Percentiles rank a stretch among this genome's conserved stretches.
phyloP scores from a whole-genome alignment of 2,888 invertebrate genomes.

The Linyphia triangularis region DNA sequence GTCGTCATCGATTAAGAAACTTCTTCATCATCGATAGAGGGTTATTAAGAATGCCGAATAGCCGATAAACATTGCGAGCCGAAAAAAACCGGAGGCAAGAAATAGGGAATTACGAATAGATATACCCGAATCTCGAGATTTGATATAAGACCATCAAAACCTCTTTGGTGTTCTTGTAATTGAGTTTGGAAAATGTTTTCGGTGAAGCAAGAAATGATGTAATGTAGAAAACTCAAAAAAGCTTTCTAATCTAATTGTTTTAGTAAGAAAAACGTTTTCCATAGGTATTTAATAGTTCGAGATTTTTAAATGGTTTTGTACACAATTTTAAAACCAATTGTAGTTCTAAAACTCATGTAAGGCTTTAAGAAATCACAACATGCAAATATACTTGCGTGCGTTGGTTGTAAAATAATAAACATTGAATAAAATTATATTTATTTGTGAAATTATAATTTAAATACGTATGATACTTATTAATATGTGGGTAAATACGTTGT shows the following conservation, averaged over 20 bases:
- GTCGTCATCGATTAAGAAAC: slow-evolving; percentile 56
- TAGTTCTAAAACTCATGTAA: neutral
- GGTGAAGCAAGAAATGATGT: neutral
- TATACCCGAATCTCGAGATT: slow-evolving; percentile 20
- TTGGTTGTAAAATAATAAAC: too few relatives aligned
- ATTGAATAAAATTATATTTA: neutral
- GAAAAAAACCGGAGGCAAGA: slow-evolving; percentile 4
- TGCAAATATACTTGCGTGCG: too few relatives aligned
- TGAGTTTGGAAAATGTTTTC: slow-evolving; percentile 16
- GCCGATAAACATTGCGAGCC: slow-evolving; percentile 51
- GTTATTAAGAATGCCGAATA: slow-evolving; percentile 60
- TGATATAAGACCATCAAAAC: slow-evolving; percentile 43
- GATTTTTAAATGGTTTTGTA: too few relatives aligned
- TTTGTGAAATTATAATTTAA: too few relatives aligned
- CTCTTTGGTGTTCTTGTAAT: slow-evolving; percentile 31
- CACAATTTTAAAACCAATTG: too few relatives aligned
- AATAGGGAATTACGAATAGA: slow-evolving; percentile 12
- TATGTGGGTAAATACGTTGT: too few relatives aligned
- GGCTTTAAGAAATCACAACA: too few relatives aligned
- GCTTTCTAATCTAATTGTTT: neutral
- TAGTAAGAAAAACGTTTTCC: neutral
- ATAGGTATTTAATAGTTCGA: neutral
- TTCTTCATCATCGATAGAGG: slow-evolving; percentile 65
- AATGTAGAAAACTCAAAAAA: neutral
- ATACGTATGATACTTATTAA: too few relatives aligned